Evolutionary conservation across 2,797 vertebrate genomes (phyloP), one percentile per base, ranked within the genome.

Genomic region (Spinus pinus): DNA sequence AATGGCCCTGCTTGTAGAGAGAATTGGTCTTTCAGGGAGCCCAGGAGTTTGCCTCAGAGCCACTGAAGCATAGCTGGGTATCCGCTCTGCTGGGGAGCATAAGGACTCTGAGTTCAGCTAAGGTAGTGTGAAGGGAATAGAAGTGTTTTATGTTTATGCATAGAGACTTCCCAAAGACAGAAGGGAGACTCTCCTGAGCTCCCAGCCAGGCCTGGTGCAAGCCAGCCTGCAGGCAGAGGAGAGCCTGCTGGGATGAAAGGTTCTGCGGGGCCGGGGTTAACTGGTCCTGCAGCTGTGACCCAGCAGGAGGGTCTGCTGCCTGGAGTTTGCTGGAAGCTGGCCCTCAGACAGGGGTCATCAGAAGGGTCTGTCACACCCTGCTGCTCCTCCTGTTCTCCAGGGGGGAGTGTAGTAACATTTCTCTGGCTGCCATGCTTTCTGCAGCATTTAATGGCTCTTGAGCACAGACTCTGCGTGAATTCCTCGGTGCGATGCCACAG

Each of bases 1-100:
- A 78, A 89, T 72, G 44, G 50, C 44, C 35, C 28, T 67, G 21
- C 42, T 47, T 78, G 25, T 41, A 50, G 47, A 57, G 71, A 50
- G 86, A 93, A 77, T 54, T 89, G 90, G n/a, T 69, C 67, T 92
- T 88, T 85, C 71, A 86, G 78, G 56, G 74, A 89, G 78, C 71
- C 41, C 64, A 35, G 60, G 71, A 82, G n/a, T 85, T 88, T 93
- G 86, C 78, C 78, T 80, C 39, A 13, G 51, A 95, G 81, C 81
- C 49, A 9, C 27, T 74, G 90, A 86, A 80, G 79, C 12, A 0
- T 65, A 46, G 60, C 66, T 70, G 77, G 65, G 7, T 74, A 47
- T 88, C 25, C 9, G 30, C 42, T 78, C 91, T 90, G 51, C 51
- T 78, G 87, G 64, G 88, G 71, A 82, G 44, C 54, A 23, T 82